phyloP scores from a whole-genome alignment of 2,797 vertebrate genomes.

The Sylvia borin region DNA sequence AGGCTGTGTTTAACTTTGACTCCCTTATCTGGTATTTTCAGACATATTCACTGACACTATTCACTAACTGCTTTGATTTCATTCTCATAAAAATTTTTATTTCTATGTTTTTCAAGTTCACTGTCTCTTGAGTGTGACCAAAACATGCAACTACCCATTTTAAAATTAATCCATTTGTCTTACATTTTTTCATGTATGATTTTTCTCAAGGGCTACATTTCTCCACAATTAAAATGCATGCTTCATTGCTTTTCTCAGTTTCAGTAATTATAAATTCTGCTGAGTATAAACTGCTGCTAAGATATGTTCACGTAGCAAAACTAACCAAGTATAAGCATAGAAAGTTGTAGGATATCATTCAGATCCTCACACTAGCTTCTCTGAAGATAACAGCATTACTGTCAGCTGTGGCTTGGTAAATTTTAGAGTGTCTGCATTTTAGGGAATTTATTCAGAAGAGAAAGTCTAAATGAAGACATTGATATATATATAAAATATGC shows the following conservation, averaged over 20 bases:
- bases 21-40: background rate
- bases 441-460: background rate
- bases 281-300: slow-evolving; percentile 48
- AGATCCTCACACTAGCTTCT: background rate
- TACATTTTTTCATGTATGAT: slow-evolving; percentile 3
- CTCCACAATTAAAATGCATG: slow-evolving; percentile 44
- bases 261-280: slow-evolving; percentile 56
- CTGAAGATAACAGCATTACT: background rate
- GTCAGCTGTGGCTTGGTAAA: background rate
- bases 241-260: slow-evolving; percentile 33
- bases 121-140: background rate
- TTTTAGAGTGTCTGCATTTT: background rate
- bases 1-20: background rate
- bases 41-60: background rate
- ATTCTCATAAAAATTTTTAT: background rate
- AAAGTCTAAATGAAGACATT: background rate
- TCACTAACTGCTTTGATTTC: background rate
- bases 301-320: slow-evolving; percentile 2
- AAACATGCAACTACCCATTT: slow-evolving; percentile 13
- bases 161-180: slow-evolving; percentile 33
- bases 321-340: background rate
- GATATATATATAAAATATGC: background rate
- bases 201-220: slow-evolving; percentile 46
- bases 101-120: background rate
- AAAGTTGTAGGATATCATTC: background rate